These are phyloP conservation scores for Porites australiensis DNA, from an alignment of 64 coral and sea anemone genomes.

Conservation along the genomic window DNA sequence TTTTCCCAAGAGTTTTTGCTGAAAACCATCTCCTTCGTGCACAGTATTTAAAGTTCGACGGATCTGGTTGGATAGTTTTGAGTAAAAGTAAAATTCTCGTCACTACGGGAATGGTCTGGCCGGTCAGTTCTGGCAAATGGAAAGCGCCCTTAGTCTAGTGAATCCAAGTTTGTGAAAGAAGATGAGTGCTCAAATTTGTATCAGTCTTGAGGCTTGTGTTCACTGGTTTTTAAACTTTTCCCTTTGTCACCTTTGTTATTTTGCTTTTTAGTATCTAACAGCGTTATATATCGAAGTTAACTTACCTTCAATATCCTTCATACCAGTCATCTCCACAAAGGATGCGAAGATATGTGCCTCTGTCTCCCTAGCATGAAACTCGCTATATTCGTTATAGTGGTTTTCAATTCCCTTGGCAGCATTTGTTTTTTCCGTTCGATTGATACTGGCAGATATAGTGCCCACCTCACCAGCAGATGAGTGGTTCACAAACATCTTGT, in stretches of 20 bases:
- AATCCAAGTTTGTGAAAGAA: no score
- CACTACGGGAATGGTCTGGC: no score
- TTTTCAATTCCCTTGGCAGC: slow-evolving; percentile 55
- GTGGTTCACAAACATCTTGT: slow-evolving; percentile 74
- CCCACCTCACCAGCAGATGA: slow-evolving; percentile 63
- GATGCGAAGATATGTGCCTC: slow-evolving; percentile 59
- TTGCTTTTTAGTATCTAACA: not conserved
- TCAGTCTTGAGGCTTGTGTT: no score
- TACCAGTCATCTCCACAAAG: slow-evolving; percentile 57
- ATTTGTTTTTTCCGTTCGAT: slow-evolving; percentile 55
- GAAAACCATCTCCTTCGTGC: no score
- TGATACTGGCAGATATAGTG: slow-evolving; percentile 63
- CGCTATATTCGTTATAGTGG: slow-evolving; percentile 55
- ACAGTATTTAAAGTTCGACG: no score
- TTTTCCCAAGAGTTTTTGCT: no score
- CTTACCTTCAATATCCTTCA: slow-evolving; percentile 41
- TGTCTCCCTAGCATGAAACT: slow-evolving; percentile 57
- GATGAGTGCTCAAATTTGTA: no score
- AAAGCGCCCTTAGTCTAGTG: no score
- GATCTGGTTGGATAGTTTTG: no score
- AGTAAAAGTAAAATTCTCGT: no score
- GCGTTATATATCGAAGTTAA: slow-evolving; percentile 12
- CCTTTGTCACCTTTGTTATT: not conserved
- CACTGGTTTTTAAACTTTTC: not conserved
- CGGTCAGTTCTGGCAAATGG: no score